Percentiles rank a stretch among this genome's conserved stretches.
phyloP scores from a whole-genome alignment of 2,888 invertebrate genomes.

The Parnassius smintheus region DNA sequence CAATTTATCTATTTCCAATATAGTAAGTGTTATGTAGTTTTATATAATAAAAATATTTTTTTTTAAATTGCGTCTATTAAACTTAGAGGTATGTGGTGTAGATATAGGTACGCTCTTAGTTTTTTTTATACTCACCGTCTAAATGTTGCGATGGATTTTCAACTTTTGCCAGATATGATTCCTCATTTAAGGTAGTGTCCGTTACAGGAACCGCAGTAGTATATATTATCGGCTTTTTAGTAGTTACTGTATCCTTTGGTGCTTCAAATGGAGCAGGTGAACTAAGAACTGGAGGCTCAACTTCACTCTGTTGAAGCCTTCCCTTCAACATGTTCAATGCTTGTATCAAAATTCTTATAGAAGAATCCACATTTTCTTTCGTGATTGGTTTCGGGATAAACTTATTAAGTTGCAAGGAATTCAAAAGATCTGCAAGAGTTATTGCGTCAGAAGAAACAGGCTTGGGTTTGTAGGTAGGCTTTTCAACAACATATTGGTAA shows the following conservation, averaged over 20 bases:
- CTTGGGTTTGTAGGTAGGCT: slow-evolving; percentile 44
- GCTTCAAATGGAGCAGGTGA: slow-evolving; percentile 62
- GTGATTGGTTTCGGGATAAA: slow-evolving; percentile 88
- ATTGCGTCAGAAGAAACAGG: slow-evolving; percentile 45
- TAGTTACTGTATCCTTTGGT: slow-evolving; percentile 41
- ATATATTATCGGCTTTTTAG: slow-evolving; percentile 48
- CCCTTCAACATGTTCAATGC: slow-evolving; percentile 86
- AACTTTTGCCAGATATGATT: slow-evolving; percentile 62
- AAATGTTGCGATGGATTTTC: slow-evolving; percentile 67
- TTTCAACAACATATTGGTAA: slow-evolving; percentile 56
- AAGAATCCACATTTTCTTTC: slow-evolving; percentile 88
- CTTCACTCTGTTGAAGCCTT: slow-evolving; percentile 60
- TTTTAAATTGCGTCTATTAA: too few species aligned
- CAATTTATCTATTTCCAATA: too few species aligned
- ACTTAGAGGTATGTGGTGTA: too few species aligned
- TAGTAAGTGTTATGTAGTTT: too few species aligned
- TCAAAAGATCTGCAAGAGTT: slow-evolving; percentile 80
- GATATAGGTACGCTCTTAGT: too few species aligned
- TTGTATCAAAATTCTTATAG: slow-evolving; percentile 88
- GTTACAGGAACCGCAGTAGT: slow-evolving; percentile 41
- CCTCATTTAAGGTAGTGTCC: slow-evolving; percentile 54
- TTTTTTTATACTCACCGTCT: slow-evolving; percentile 53
- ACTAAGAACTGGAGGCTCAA: slow-evolving; percentile 56
- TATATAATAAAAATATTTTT: too few species aligned
- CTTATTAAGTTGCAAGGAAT: slow-evolving; percentile 87